phyloP scores from a whole-genome alignment of 1,140 invertebrate genomes.

The Papilio xuthus region DNA sequence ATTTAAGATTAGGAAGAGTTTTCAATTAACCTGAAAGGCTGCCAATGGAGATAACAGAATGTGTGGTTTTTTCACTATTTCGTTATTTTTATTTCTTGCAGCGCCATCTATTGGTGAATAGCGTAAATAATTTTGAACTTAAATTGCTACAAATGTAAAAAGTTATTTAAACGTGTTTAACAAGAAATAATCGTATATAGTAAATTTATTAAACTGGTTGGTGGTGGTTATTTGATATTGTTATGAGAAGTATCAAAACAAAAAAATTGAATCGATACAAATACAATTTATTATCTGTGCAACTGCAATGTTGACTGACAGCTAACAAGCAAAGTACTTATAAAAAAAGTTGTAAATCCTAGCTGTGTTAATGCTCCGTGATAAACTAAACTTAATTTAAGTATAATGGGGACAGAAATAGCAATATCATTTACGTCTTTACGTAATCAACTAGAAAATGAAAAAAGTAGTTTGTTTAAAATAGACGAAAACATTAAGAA shows the following conservation, averaged over 20 bases:
- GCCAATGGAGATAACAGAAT: too few relatives aligned
- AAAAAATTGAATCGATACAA: not conserved
- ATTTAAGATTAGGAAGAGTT: too few relatives aligned
- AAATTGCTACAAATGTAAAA: not conserved
- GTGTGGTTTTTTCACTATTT: not conserved
- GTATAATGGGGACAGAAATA: conserved; percentile 76
- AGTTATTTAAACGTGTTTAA: not conserved
- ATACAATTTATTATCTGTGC: conserved; percentile 13
- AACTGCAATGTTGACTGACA: conserved; percentile 18
- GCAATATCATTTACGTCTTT: conserved; percentile 75
- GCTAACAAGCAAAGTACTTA: conserved; percentile 18
- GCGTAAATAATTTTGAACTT: not conserved
- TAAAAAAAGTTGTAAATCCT: conserved; percentile 40
- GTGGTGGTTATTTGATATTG: too few relatives aligned
- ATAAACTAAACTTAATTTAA: conserved; percentile 48
- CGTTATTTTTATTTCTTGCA: not conserved
- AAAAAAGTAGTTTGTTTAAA: conserved; percentile 76
- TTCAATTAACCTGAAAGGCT: too few relatives aligned
- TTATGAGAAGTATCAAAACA: not conserved
- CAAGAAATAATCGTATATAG: not conserved
- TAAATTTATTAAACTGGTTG: too few relatives aligned
- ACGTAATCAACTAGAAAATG: conserved; percentile 76
- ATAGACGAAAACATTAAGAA: conserved; percentile 80
- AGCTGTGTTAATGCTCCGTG: conserved; percentile 37
- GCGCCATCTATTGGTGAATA: conserved; percentile 4